A percentile compares a stretch with the other conserved stretches of the same genome.
Evolutionary conservation across 2,113 vertebrate genomes (phyloP).

Genomic region (Microcebus murinus): DNA sequence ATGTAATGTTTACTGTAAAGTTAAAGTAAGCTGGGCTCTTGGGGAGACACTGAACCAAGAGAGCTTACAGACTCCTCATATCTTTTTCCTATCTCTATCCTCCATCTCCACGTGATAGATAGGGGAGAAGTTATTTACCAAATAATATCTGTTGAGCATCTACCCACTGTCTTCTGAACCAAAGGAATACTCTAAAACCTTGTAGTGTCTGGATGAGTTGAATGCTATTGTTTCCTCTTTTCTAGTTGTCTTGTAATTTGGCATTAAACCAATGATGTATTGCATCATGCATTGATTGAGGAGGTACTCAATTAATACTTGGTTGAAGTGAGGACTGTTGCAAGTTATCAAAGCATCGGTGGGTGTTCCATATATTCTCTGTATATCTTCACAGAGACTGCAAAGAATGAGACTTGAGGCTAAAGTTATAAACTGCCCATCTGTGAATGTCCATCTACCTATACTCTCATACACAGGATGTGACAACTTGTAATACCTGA

Average conservation of each 20-base stretch:
- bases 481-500: background rate
- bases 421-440: background rate
- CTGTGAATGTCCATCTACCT: background rate
- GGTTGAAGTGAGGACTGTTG: background rate
- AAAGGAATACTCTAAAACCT: background rate
- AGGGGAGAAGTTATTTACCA: background rate
- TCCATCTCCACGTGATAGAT: background rate
- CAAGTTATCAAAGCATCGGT: background rate
- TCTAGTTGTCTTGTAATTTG: constrained; percentile 28
- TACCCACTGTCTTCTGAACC: background rate
- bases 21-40: background rate
- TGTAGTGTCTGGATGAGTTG: background rate
- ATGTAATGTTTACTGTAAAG: background rate
- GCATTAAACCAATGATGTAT: background rate
- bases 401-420: background rate
- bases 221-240: background rate
- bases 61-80: background rate
- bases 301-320: background rate
- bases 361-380: background rate
- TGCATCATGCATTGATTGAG: background rate
- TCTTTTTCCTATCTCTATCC: background rate
- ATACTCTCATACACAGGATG: background rate
- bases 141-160: background rate
- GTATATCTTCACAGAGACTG: background rate
- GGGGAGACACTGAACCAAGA: background rate